Evolutionary conservation across 2,113 vertebrate species (phyloP).

Genomic region (Sturnus vulgaris): DNA sequence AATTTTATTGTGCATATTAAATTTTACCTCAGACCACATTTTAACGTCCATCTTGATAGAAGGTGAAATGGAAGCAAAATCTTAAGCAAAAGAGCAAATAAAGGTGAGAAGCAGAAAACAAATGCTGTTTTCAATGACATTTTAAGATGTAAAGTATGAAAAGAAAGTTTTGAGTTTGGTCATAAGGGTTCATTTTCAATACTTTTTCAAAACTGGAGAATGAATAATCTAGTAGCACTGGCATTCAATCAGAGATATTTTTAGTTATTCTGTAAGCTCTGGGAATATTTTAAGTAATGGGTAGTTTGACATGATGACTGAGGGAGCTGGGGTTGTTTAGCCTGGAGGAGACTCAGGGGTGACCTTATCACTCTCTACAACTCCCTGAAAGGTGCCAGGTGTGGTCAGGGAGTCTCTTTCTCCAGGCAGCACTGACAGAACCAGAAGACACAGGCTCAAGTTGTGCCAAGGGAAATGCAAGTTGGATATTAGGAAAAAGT

Average conservation of each 20-base stretch:
- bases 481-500: too few species aligned
- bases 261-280: neutral
- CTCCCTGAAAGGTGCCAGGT: too few species aligned
- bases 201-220: neutral
- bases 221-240: neutral
- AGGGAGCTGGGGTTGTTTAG: too few species aligned
- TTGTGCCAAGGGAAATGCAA: too few species aligned
- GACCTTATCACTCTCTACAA: too few species aligned
- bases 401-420: too few species aligned
- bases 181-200: fast-evolving
- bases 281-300: neutral
- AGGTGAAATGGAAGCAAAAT: neutral
- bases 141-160: neutral
- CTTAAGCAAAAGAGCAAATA: neutral
- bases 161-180: neutral
- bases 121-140: neutral
- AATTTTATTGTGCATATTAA: constrained; percentile 63
- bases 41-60: neutral
- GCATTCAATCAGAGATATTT: neutral
- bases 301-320: neutral
- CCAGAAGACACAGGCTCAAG: too few species aligned
- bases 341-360: too few species aligned
- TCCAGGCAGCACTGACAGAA: too few species aligned
- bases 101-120: neutral
- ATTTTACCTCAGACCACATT: constrained; percentile 27